phyloP scores from a whole-genome alignment of 2,113 vertebrate genomes.

The Oenanthe oenanthe region DNA sequence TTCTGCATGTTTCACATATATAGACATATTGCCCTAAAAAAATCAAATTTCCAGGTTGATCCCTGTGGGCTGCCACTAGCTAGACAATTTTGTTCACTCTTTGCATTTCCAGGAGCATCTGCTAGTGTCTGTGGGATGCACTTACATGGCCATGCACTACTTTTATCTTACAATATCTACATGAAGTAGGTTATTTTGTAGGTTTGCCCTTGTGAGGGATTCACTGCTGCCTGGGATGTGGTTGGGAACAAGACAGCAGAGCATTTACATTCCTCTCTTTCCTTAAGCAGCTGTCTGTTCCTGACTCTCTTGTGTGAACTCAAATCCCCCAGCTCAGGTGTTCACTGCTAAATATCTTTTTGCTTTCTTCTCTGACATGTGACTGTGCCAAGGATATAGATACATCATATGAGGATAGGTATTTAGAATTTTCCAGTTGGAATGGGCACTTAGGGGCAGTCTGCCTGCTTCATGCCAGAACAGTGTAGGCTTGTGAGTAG shows the following conservation, averaged over 20 bases:
- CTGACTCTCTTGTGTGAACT: not conserved
- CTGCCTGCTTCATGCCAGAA: not conserved
- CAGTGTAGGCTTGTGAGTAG: not conserved
- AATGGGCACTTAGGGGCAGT: not conserved
- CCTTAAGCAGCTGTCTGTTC: not conserved
- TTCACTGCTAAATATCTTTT: not conserved
- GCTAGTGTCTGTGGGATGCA: accelerated
- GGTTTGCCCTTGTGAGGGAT: not conserved
- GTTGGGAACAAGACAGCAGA: not conserved
- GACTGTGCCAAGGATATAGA: not conserved
- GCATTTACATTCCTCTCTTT: not conserved
- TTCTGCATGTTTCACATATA: not conserved
- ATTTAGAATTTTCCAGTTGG: not conserved
- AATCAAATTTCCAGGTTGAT: not conserved
- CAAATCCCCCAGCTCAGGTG: not conserved
- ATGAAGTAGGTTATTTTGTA: not conserved
- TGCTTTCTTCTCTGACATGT: not conserved
- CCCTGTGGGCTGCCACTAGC: not conserved
- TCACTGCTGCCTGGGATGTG: accelerated
- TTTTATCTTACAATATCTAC: not conserved
- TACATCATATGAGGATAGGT: not conserved
- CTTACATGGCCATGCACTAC: not conserved
- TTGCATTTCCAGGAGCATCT: not conserved
- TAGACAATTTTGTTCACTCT: not conserved
- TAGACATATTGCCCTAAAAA: not conserved